A percentile compares a stretch with the other conserved stretches of the same genome.
Evolutionary conservation across 2,888 invertebrate species (phyloP).

Genomic region (Brachypalpus laphriformis): DNA sequence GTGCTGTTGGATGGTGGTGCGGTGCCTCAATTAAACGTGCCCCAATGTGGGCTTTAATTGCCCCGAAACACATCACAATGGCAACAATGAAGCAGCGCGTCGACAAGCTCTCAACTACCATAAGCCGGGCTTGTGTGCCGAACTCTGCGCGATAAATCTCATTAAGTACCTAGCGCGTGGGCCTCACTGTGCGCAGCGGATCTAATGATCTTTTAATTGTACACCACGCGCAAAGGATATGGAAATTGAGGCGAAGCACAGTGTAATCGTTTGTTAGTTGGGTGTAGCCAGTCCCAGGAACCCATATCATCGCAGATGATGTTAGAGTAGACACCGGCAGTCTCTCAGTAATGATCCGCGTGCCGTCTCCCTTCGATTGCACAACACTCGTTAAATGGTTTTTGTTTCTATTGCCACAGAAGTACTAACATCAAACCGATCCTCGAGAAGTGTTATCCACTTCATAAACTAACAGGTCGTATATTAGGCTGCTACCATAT

Average conservation of each 20-base stretch:
- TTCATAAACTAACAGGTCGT: slow-evolving; percentile 72
- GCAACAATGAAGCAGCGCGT: slow-evolving; percentile 65
- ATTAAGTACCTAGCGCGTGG: slow-evolving; percentile 68
- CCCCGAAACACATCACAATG: slow-evolving; percentile 67
- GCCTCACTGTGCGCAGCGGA: slow-evolving; percentile 26
- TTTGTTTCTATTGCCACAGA: slow-evolving; percentile 28
- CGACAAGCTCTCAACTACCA: slow-evolving; percentile 66
- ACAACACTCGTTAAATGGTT: slow-evolving; percentile 23
- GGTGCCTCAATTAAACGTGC: slow-evolving; percentile 70
- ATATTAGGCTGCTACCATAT: slow-evolving; percentile 48
- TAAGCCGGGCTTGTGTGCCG: slow-evolving; percentile 25
- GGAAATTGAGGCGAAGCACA: slow-evolving; percentile 27
- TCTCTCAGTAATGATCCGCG: neutral
- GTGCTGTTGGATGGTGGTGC: slow-evolving; percentile 40
- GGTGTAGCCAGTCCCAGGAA: slow-evolving; percentile 34
- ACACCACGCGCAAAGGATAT: slow-evolving; percentile 60
- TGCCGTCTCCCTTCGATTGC: neutral
- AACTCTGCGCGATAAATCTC: slow-evolving; percentile 66
- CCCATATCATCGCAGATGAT: slow-evolving; percentile 69
- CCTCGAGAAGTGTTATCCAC: slow-evolving; percentile 55
- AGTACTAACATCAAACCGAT: slow-evolving; percentile 12
- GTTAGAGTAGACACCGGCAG: neutral
- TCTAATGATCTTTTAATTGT: slow-evolving; percentile 74
- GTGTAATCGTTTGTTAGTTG: slow-evolving; percentile 16
- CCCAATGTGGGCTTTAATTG: slow-evolving; percentile 74